Conservation (phyloP, 2,113 vertebrate genomes). For the Chionomys nivalis region DNA sequence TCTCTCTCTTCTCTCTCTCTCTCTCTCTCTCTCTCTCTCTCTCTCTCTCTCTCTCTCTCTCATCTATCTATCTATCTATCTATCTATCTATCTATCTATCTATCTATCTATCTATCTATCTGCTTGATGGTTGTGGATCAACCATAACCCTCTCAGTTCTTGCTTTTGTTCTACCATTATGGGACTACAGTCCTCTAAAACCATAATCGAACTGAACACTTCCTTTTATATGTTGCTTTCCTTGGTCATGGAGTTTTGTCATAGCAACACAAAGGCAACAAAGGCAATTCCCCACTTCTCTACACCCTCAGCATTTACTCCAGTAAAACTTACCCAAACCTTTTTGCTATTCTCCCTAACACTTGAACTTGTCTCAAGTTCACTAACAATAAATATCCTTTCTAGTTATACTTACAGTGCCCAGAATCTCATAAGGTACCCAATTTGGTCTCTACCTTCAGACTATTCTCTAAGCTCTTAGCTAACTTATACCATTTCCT, state of each 20-base stretch:
- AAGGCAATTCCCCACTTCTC: neutral
- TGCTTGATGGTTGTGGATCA: neutral
- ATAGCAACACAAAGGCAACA: neutral
- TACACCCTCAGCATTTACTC: neutral
- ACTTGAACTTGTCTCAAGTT: neutral
- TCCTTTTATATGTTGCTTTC: neutral
- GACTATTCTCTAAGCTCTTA: neutral
- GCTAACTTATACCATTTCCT: neutral
- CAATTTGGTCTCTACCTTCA: neutral
- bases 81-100: too few relatives aligned
- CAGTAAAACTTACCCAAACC: neutral
- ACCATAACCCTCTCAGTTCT: neutral
- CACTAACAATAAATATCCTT: slow-evolving; percentile 35
- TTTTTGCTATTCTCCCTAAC: neutral
- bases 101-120: too few relatives aligned
- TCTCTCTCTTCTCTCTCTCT: too few relatives aligned
- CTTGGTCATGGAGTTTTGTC: neutral
- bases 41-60: too few relatives aligned
- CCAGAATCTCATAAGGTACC: neutral
- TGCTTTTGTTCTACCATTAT: neutral
- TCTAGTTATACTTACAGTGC: neutral
- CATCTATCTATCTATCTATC: too few relatives aligned
- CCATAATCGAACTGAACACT: neutral
- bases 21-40: too few relatives aligned
- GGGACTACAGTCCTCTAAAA: neutral